Evolutionary conservation across 2,888 invertebrate species (phyloP).

Genomic region (Nasonovia ribisnigri): DNA sequence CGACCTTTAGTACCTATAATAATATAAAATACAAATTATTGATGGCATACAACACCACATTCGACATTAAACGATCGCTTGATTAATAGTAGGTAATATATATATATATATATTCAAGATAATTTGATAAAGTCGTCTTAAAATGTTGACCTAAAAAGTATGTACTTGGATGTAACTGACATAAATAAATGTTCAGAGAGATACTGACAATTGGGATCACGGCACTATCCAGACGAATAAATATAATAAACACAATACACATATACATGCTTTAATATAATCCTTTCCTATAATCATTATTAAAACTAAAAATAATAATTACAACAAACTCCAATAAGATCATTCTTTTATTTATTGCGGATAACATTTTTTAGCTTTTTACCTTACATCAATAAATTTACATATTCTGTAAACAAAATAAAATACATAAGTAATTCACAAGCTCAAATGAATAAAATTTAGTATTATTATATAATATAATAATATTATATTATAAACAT

Average conservation of each 20-base stretch:
- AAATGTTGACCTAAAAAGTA: background rate
- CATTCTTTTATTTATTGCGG: background rate
- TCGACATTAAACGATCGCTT: background rate
- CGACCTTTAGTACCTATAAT: background rate
- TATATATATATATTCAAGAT: background rate
- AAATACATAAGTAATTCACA: background rate
- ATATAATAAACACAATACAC: background rate
- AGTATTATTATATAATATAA: too few relatives aligned
- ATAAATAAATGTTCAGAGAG: too few relatives aligned
- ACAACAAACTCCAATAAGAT: background rate
- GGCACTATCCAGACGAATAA: background rate
- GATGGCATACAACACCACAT: background rate
- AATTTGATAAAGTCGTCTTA: background rate
- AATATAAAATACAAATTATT: background rate
- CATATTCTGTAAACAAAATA: background rate
- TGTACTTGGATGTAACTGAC: too few relatives aligned
- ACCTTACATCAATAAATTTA: background rate
- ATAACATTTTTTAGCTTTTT: background rate
- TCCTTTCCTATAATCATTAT: background rate
- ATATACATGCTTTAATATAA: background rate
- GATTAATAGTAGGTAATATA: background rate
- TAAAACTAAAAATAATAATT: background rate
- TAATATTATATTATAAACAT: too few relatives aligned
- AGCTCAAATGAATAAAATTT: background rate
- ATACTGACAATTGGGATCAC: too few relatives aligned